Base-by-base conservation (phyloP, 2,888 invertebrate species). In the Agonum fuliginosum region DNA sequence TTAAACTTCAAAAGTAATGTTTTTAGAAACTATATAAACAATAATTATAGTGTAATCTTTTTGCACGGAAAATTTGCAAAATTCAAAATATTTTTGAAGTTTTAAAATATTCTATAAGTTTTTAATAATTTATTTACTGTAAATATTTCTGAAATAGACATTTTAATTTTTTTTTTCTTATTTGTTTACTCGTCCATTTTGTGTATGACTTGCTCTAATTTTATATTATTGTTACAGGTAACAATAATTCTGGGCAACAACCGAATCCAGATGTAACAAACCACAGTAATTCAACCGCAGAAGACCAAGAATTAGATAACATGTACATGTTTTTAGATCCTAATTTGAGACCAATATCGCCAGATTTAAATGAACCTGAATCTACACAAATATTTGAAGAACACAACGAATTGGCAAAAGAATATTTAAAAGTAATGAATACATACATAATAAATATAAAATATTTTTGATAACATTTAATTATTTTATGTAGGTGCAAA, bases 311-410 rank as follows among this genome's bases (percentile, higher is more conserved):
- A 82, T 88, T 93, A 79, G 93, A 93, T 83, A 91, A 92, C 80
- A 91, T 93, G 86, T 92, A 93, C 87, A 91, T 94, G 86, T 91
- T 95, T 86, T 88, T 96, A 80, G 95, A 95, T 85, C 92, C 93
- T 0, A 94, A 95, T 83, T 87, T 96, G 76, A 90, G 95, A 82
- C 97, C 98, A 1, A 91, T 94, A 81, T 93, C 94, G 41, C 97
- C 97, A 12, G 94, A 95, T 87, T 90, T 92, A 81, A 90, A 89
- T 82, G 91, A 91, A 83, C 91, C 92, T 14, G 92, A 94, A 86
- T 97, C 97, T 71, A 91, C 94, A 85, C 90, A 93, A 80, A 94
- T 97, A 83, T 97, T 94, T 85, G 93, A 96, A 81, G 95, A 97
- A 83, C 97, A 97, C 85, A 95, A 94, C 84, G 90, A 95, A 87